These are phyloP conservation scores for Vulpes lagopus DNA, from an alignment of 2,113 vertebrate genomes.

Conservation along the genomic window DNA sequence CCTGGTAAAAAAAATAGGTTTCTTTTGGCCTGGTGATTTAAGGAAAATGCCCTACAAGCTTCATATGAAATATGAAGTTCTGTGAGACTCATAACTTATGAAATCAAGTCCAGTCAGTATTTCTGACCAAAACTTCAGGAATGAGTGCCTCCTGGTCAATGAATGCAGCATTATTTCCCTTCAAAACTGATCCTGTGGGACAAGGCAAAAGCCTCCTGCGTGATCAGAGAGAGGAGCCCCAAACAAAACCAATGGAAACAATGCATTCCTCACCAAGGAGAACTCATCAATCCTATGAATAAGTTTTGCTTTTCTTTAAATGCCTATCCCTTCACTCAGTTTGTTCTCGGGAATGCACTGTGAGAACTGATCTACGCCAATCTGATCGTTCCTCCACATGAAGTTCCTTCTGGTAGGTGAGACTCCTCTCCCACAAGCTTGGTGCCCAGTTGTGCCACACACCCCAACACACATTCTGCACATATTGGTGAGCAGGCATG, in stretches of 20 bases:
- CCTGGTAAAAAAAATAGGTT: slow-evolving; percentile 80
- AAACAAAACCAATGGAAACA: neutral
- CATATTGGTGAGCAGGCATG: neutral
- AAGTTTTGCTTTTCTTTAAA: neutral
- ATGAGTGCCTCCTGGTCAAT: neutral
- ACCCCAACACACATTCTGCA: neutral
- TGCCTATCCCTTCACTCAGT: neutral
- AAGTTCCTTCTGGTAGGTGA: neutral
- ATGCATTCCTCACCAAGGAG: neutral
- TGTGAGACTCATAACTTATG: neutral
- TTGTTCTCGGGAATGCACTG: neutral
- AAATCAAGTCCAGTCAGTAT: neutral
- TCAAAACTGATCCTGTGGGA: neutral
- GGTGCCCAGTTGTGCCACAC: neutral
- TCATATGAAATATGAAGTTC: neutral
- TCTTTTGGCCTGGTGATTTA: slow-evolving; percentile 72
- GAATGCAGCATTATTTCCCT: neutral
- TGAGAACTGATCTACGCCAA: neutral
- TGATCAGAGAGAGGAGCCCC: neutral
- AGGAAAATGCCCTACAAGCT: slow-evolving; percentile 35
- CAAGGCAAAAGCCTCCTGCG: neutral
- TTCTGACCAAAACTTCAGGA: neutral
- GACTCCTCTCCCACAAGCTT: neutral
- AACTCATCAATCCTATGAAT: neutral
- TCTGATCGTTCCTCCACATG: neutral